These are phyloP conservation scores for Anthophora plumipes DNA, from an alignment of 2,888 invertebrate genomes.

Conservation along the genomic window DNA sequence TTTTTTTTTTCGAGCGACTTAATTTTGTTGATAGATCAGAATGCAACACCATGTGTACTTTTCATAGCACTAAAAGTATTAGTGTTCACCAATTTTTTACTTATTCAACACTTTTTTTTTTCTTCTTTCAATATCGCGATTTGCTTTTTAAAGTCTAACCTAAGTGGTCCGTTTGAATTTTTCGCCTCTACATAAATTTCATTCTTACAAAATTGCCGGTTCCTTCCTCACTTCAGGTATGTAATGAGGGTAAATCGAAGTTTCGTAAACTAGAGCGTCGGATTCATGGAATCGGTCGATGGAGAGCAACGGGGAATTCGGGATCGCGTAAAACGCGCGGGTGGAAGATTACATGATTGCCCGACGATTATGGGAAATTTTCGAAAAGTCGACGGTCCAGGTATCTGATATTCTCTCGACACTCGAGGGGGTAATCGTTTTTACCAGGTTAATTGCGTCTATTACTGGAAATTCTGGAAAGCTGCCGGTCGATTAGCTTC, in stretches of 20 bases:
- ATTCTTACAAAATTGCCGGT: constrained; percentile 57
- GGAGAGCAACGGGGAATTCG: constrained; percentile 19
- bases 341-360: constrained; percentile 72
- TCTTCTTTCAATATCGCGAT: neutral
- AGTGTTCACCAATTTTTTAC: too few relatives aligned
- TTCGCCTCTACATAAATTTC: constrained; percentile 31
- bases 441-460: constrained; percentile 56
- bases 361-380: constrained; percentile 69
- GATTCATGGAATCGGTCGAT: constrained; percentile 49
- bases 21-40: too few relatives aligned
- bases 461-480: constrained; percentile 62
- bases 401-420: constrained; percentile 28
- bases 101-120: neutral
- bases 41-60: too few relatives aligned
- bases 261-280: constrained; percentile 54
- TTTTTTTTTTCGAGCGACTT: too few relatives aligned
- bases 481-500: constrained; percentile 22
- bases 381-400: constrained; percentile 56
- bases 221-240: constrained; percentile 32
- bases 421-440: constrained; percentile 42
- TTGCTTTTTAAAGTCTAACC: neutral
- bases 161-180: constrained; percentile 5
- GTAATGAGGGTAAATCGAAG: constrained; percentile 54
- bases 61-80: too few relatives aligned
- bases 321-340: constrained; percentile 61